A percentile compares a stretch with the other conserved stretches of the same genome.
These are phyloP conservation scores for Zoroaster sp. DNA, from an alignment of 53 echinoderm and acorn worm genomes.

Conservation along the genomic window DNA sequence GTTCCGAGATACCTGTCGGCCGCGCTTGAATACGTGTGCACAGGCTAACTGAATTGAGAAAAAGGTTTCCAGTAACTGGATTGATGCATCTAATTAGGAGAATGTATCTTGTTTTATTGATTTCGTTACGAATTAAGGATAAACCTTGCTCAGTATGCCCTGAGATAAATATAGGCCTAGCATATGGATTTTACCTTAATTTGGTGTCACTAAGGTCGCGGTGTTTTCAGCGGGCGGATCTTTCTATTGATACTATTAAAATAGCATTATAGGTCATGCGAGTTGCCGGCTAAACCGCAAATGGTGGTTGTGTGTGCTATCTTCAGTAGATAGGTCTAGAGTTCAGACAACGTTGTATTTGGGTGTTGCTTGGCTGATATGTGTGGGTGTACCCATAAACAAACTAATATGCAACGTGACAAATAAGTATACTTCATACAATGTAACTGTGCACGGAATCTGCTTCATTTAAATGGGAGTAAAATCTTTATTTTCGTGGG, in stretches of 20 bases:
- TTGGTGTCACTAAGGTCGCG: not conserved
- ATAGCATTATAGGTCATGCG: not conserved
- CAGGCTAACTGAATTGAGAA: not conserved
- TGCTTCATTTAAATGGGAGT: too few species aligned
- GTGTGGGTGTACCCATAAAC: too few species aligned
- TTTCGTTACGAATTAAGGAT: not conserved
- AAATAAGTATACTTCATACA: too few species aligned
- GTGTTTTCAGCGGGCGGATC: not conserved
- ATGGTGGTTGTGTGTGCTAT: not conserved
- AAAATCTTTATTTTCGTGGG: too few species aligned
- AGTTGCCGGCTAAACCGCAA: not conserved
- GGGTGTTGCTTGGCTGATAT: too few species aligned
- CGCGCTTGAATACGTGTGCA: not conserved
- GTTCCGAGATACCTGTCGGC: not conserved
- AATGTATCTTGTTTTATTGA: not conserved
- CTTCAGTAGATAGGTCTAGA: not conserved
- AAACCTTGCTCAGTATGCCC: not conserved
- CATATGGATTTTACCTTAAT: not conserved
- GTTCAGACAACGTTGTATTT: too few species aligned
- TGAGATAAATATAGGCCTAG: not conserved
- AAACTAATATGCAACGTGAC: too few species aligned
- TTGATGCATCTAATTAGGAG: not conserved
- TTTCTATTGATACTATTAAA: not conserved
- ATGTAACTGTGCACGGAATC: too few species aligned
- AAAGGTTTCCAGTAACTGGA: not conserved